Evolutionary conservation across 35 echinoderm and acorn worm genomes (phyloP).

Genomic region (Holothuria glaberrima): DNA sequence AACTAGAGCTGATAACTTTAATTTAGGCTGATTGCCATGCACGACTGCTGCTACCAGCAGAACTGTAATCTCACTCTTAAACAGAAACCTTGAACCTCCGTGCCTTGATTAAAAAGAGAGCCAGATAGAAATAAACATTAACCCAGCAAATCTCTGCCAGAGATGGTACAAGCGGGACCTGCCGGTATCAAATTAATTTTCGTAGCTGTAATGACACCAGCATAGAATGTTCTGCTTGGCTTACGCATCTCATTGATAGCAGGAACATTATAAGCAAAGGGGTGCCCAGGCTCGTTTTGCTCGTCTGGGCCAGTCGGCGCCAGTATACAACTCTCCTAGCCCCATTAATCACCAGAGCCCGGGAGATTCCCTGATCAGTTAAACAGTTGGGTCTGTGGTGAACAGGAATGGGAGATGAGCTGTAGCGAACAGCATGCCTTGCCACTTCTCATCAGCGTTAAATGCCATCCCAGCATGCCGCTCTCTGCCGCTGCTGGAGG

Average conservation of each 20-base stretch:
- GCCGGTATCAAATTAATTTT: constrained; percentile 62
- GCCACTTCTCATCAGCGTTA: constrained; percentile 50
- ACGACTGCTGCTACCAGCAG: constrained; percentile 23
- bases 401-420: background rate
- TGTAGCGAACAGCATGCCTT: constrained; percentile 46
- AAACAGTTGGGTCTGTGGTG: constrained; percentile 2
- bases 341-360: constrained; percentile 58
- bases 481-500: background rate
- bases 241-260: constrained; percentile 13
- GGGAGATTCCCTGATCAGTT: constrained; percentile 57
- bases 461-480: constrained; percentile 46
- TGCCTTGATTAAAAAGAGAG: constrained; percentile 57
- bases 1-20: constrained; percentile 32
- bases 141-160: constrained; percentile 52
- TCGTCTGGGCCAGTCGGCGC: constrained; percentile 57
- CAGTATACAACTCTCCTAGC: constrained; percentile 34
- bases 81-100: constrained; percentile 58
- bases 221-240: constrained; percentile 57
- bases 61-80: background rate
- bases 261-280: constrained; percentile 55
- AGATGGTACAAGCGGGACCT: constrained; percentile 54
- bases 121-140: constrained; percentile 53
- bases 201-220: constrained; percentile 48
- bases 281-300: constrained; percentile 36
- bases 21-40: constrained; percentile 50